A percentile compares a stretch with the other conserved stretches of the same genome.
phyloP scores from a whole-genome alignment of 2,113 vertebrate genomes.

The Gallinago undulata region DNA sequence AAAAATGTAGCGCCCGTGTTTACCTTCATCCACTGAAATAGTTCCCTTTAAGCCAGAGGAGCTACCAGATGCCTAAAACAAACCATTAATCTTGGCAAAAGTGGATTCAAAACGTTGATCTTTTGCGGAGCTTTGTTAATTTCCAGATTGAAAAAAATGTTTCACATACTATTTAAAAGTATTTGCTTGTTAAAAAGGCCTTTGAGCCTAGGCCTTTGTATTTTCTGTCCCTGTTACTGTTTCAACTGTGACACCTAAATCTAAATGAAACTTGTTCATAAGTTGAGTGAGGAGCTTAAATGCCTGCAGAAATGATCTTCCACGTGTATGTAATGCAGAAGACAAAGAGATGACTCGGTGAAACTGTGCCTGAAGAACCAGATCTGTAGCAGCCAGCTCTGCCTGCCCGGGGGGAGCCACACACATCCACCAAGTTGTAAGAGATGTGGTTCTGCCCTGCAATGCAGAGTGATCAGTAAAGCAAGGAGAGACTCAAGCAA shows the following conservation, averaged over 20 bases:
- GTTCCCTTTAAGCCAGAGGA: background rate
- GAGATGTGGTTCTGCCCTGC: background rate
- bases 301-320: background rate
- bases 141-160: background rate
- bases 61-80: background rate
- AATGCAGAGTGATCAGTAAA: background rate
- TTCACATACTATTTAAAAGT: background rate
- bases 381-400: background rate
- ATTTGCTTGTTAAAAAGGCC: background rate
- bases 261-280: background rate
- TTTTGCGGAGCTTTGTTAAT: background rate
- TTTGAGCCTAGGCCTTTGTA: background rate
- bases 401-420: background rate
- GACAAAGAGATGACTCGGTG: background rate
- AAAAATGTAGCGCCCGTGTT: background rate
- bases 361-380: background rate
- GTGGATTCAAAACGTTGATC: background rate
- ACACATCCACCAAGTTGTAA: rapidly evolving
- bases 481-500: background rate
- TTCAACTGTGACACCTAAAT: background rate
- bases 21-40: background rate
- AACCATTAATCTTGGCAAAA: background rate
- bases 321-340: background rate
- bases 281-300: background rate
- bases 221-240: background rate